Base-by-base conservation (phyloP, 1,140 invertebrate species). In the Caenorhabditis brenneri region DNA sequence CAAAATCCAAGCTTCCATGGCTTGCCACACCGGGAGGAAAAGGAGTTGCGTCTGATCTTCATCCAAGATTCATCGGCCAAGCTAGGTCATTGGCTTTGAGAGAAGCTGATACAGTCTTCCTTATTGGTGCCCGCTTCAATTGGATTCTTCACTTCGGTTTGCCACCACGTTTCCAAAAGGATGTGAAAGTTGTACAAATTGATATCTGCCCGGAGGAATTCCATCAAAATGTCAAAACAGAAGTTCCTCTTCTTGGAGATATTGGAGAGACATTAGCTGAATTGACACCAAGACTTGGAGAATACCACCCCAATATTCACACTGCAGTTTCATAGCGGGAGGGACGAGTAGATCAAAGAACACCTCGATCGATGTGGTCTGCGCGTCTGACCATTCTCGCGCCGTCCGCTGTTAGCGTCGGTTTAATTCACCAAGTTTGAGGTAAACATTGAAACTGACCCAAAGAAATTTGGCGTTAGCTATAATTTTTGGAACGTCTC, bases 91-190 rank as follows among this genome's bases (percentile, higher is more conserved):
- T 87, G 84, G 96, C 95, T 16, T 92, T 98, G 29, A 94, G 94
- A 87, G 93, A 96, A 86, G 95, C 96, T 27, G 97, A 98, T 91
- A 94, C 96, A 0, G 93, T 98, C 9, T 86, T 99, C 2, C 91
- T 98, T 19, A 91, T 98, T 22, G 97, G 97, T 4, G 96, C 96
- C 1, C 92, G 96, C 82, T 92, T 98, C 0, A 99, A 99, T 92
- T 98, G 97, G 97, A 98, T 98, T 91, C 92, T 99, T 46, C 97
- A 99, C 92, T 99, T 98, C 92, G 97, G 96, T 15, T 93, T 94
- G 74, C 92, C 94, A n/a, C 96, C 96, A 22, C 92, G 96, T 36
- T 98, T 94, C 91, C 93, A 93, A 36, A 91, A 93, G 27, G 92
- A 95, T 91, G 95, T 96, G 0, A 96, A 96, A 92, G 53, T 98